These are phyloP conservation scores for Eurystomus gularis DNA, from an alignment of 2,113 vertebrate species.

Conservation along the genomic window DNA sequence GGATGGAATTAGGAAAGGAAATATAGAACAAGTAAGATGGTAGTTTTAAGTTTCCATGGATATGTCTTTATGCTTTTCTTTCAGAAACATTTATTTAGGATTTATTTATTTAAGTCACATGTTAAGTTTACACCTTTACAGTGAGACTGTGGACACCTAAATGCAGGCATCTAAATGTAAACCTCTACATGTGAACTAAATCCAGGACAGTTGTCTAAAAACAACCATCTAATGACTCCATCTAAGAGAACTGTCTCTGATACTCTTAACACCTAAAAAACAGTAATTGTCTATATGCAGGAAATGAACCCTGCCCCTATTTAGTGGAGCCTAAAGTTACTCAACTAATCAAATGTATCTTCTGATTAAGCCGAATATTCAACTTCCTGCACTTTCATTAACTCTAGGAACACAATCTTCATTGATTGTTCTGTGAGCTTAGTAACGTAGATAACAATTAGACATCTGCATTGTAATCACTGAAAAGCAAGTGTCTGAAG, in stretches of 20 bases:
- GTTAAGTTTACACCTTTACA: background rate
- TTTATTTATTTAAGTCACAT: background rate
- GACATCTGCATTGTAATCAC: background rate
- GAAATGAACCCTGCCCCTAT: background rate
- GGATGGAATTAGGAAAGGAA: background rate
- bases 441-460: background rate
- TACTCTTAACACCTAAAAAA: background rate
- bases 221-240: background rate
- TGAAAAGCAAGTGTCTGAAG: background rate
- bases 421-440: background rate
- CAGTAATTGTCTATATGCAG: background rate
- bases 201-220: background rate
- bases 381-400: background rate
- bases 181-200: background rate
- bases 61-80: background rate
- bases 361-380: background rate
- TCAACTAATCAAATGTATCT: background rate
- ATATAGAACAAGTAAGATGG: background rate
- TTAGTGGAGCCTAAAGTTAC: background rate
- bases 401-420: background rate
- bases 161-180: background rate
- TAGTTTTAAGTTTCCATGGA: background rate
- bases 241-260: background rate
- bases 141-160: background rate
- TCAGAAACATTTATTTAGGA: background rate